A percentile compares a stretch with the other conserved stretches of the same genome.
These are phyloP conservation scores for Archocentrus centrarchus DNA, from an alignment of 2,113 vertebrate species.

Conservation along the genomic window DNA sequence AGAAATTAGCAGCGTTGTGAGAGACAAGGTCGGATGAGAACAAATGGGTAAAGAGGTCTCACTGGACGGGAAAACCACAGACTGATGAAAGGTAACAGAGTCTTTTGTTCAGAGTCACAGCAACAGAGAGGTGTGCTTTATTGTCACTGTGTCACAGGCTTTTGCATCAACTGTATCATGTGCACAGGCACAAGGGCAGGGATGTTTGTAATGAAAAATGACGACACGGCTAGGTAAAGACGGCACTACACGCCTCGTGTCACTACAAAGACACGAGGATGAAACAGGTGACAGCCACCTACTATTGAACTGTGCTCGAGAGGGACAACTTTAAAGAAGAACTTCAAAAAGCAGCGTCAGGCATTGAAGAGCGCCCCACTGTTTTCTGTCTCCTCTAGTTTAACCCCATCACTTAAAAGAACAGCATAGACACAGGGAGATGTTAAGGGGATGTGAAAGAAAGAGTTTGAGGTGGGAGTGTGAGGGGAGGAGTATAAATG, in stretches of 20 bases:
- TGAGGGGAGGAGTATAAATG: slow-evolving; percentile 23
- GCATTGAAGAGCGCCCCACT: slow-evolving; percentile 49
- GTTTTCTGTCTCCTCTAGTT: slow-evolving; percentile 65
- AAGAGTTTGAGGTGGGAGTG: slow-evolving; percentile 41
- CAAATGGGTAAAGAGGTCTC: slow-evolving; percentile 60
- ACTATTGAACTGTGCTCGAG: slow-evolving; percentile 50
- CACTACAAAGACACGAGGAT: slow-evolving; percentile 71
- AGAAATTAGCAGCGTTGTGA: slow-evolving; percentile 62
- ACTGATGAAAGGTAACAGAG: slow-evolving; percentile 53
- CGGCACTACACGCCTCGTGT: slow-evolving; percentile 42
- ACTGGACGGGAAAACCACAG: slow-evolving; percentile 36
- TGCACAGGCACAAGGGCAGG: slow-evolving; percentile 40
- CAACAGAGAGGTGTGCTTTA: slow-evolving; percentile 50
- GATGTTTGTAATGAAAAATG: slow-evolving; percentile 70
- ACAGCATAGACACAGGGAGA: slow-evolving; percentile 41
- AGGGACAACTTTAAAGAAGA: slow-evolving; percentile 60
- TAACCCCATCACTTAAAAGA: slow-evolving; percentile 70
- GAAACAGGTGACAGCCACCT: slow-evolving; percentile 68
- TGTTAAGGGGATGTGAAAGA: slow-evolving; percentile 54
- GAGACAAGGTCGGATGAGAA: slow-evolving; percentile 58
- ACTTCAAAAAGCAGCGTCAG: slow-evolving; percentile 57
- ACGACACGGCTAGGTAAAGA: slow-evolving; percentile 55
- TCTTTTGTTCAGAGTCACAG: slow-evolving; percentile 64
- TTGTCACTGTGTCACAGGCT: slow-evolving; percentile 59
- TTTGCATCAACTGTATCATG: slow-evolving; percentile 47